Evolutionary conservation across 2,888 invertebrate genomes (phyloP), one percentile per base, ranked within the genome.

Genomic region (Drosophila prostipennis): DNA sequence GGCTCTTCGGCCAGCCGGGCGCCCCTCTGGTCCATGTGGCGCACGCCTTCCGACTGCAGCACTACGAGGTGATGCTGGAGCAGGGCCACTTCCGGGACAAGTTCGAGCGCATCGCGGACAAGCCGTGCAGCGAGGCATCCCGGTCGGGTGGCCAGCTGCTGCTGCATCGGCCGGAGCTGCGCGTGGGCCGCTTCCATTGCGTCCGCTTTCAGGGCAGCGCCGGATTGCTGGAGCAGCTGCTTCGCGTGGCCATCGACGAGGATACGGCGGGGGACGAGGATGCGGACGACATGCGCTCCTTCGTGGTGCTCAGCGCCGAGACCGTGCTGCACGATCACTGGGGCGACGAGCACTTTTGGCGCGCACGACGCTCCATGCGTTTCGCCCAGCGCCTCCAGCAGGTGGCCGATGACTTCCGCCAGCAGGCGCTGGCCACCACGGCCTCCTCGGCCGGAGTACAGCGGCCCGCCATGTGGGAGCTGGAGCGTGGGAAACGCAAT

Each of bases 291-390:
- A 71, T 83, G 61, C 89, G 81, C 14, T 79, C 87, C 19, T 81
- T 88, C 48, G 86, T 87, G 1, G 64, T 91, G 39, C 74, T 90
- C 36, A 96, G 96, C 90, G 97, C 96, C 13, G 98, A 98, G 93
- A 96, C 97, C 63, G 95, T 96, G 2, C 91, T 98, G 23, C 98
- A 98, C 90, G 96, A 98, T 84, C 92, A 93, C n/a, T 99, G 96
- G 92, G 98, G 98, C 0, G 95, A 95, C 45, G 92, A 93, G 58
- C 92, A 94, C 29, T 99, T 96, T 91, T 99, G 99, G 99, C 93
- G 93, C 77, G 96, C 96, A 19, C 93, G 97, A 69, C 94, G 97
- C 79, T 99, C 99, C 86, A 98, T 99, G 97, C 94, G 96, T 79
- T 99, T 98, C 91, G 95, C 96, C 64, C 92, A 93, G 52, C 91